phyloP scores from a whole-genome alignment of 2,113 vertebrate genomes.

The Guaruba guarouba region DNA sequence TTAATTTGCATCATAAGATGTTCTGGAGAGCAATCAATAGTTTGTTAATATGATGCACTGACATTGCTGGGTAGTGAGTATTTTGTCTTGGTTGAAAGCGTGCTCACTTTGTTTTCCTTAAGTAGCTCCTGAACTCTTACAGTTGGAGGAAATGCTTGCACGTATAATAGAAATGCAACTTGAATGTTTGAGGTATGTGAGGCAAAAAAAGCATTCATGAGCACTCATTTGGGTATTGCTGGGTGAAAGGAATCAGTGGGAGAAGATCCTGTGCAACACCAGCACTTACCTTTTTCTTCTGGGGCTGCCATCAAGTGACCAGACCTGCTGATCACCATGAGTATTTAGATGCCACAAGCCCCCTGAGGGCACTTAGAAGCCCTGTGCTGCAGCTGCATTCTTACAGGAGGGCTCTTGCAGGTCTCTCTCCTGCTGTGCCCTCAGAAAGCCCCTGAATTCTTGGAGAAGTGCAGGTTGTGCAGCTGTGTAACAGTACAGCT shows the following conservation, averaged over 20 bases:
- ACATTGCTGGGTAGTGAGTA: neutral
- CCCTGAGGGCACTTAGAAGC: neutral
- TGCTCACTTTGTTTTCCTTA: neutral
- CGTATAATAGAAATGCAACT: neutral
- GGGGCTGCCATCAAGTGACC: neutral
- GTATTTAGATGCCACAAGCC: neutral
- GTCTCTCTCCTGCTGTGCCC: neutral
- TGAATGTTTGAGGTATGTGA: neutral
- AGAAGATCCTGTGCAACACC: neutral
- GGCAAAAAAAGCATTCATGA: neutral
- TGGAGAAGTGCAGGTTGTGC: neutral
- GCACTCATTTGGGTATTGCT: neutral
- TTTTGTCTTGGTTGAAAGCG: neutral
- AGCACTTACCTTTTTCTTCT: neutral
- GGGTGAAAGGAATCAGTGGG: neutral
- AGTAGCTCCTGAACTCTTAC: neutral
- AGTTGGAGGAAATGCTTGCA: slow-evolving; percentile 30
- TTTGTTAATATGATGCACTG: neutral
- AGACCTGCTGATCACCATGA: accelerated
- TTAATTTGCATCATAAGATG: neutral
- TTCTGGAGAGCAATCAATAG: neutral
- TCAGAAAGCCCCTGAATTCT: neutral
- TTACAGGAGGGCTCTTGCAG: neutral
- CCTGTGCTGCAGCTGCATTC: neutral
- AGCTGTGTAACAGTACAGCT: accelerated